Base-by-base conservation (phyloP, 1,140 invertebrate genomes). In the Antheraea pernyi region DNA sequence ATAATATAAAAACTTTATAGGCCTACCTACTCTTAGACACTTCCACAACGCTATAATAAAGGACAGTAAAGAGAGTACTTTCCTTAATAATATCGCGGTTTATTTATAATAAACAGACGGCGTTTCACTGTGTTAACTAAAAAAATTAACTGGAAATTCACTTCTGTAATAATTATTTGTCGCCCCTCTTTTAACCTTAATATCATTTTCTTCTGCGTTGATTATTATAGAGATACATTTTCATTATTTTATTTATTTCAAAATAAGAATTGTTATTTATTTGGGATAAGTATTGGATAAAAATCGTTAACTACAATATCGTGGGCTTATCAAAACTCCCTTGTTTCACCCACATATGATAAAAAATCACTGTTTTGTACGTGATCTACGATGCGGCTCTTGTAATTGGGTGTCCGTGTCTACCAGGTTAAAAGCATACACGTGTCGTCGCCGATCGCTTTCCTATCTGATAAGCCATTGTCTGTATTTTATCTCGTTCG, bases 381-480 rank as follows among this genome's bases (percentile, higher is more conserved):
- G 83, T 91, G 87, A 89, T 88, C 85, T 87, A 89, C 86, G 86
- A 88, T 78, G 71, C 61, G 72, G 64, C 67, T 73, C 76, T 78
- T 80, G 85, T 89, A 91, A 91, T 91, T 91, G 86, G 85, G 82
- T 88, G 85, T 89, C 85, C 83, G 88, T 86, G 88, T 80, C 81
- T 84, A 75, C 46, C 46, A 72, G 74, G 82, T 85, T 91, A 90
- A 91, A 91, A 91, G 89, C 89, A 90, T 88, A 90, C 86, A 89
- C 88, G 82, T 91, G 89, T 91, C 67, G 76, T 36, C 71, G 66
- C 64, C 76, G 82, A 85, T 83, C 84, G 77, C 61, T 76, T 37
- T 74, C 77, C 81, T 77, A 85, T 88, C 86, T 81, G 86, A 88
- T 87, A 85, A 79, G 72, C 85, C 81, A 89, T 90, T 90, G 88